Base-by-base conservation (phyloP, 2,797 vertebrate genomes). In the Anguilla obscura region DNA sequence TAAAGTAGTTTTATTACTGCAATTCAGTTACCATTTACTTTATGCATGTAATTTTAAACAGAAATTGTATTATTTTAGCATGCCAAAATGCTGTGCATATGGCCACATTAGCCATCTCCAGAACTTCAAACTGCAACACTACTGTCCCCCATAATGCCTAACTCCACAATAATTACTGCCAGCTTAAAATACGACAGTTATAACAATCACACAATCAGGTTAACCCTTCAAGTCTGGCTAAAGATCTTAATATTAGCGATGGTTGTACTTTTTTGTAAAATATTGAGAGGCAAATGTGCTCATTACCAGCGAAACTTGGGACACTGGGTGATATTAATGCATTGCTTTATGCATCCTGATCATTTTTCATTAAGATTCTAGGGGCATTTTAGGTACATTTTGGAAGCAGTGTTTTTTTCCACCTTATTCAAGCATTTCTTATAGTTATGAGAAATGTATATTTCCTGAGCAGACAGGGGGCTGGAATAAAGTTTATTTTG, bases 1-100 rank as follows among this genome's bases (percentile, higher is more conserved):
- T 90, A 91, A 90, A 92, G 82, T 86, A 50, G 88, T 86, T 89
- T 60, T 87, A 88, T 86, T 85, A 83, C 79, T 87, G 87, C 86
- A 85, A 86, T 88, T 85, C 54, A 90, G 79, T 90, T 54, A 88
- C 86, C 76, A 83, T 58, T 84, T 74, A 54, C 10, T 56, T 74
- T 21, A 21, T 58, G 18, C 6, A 71, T 30, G 16, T 71, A 7
- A 30, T 71, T 71, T 71, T 14, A 71, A 8, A 71, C 6, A 27
- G 27, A 8, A 71, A 27, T 2, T 4, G n/a, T 71, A 30, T 71
- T 71, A 71, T 71, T 71, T 71, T 71, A 71, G 27, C n/a, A 71
- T 71, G 66, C 63, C 9, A 71, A 27, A 71, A 71, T 27, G 69
- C 14, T 76, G 10, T 33, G 10, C 10, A 36, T 16, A 76, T 6